phyloP scores from a whole-genome alignment of 2,888 invertebrate genomes.

The Sphecodes monilicornis region DNA sequence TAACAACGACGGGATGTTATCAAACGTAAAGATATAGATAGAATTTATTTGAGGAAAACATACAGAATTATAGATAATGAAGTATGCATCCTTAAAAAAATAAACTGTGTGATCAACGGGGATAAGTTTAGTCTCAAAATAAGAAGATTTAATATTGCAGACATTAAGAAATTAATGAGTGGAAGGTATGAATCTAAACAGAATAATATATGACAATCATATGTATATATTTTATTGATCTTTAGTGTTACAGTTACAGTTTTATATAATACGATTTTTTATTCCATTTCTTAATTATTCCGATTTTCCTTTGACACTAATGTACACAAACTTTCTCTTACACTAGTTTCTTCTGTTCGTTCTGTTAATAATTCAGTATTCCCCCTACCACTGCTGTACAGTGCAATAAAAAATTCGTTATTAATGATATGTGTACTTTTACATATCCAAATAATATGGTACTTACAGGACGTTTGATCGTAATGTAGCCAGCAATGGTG shows the following conservation, averaged over 20 bases:
- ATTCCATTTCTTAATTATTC: slow-evolving; percentile 1
- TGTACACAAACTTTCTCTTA: slow-evolving; percentile 12
- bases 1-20: not conserved
- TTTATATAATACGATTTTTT: not conserved
- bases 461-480: slow-evolving; percentile 66
- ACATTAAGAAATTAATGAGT: not conserved
- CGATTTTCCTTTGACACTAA: not conserved
- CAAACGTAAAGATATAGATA: not conserved
- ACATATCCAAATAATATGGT: not conserved
- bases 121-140: not conserved
- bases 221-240: not conserved
- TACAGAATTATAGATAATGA: not conserved
- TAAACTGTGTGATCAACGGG: not conserved
- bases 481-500: slow-evolving; percentile 76
- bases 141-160: not conserved
- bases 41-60: not conserved
- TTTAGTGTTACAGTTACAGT: not conserved
- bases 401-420: not conserved
- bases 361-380: slow-evolving; percentile 11
- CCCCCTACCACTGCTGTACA: slow-evolving; percentile 38
- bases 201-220: not conserved
- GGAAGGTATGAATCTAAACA: not conserved
- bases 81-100: not conserved
- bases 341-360: slow-evolving; percentile 28
- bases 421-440: not conserved